Conservation (phyloP, 2,888 invertebrate species). For the Cryptus armator region DNA sequence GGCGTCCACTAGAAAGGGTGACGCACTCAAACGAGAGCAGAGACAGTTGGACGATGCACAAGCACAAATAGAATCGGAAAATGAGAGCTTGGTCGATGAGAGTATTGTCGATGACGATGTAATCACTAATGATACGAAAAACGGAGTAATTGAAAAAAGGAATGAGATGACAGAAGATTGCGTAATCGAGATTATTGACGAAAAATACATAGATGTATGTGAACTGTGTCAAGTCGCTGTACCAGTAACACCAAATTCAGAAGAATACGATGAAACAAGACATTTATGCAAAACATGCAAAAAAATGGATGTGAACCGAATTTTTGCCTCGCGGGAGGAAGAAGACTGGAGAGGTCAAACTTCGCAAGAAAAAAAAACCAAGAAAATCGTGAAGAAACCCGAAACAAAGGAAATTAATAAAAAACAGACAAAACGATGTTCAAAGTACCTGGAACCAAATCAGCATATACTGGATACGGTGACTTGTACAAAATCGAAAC, state of each 20-base stretch:
- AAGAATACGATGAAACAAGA: not conserved
- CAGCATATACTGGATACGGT: not conserved
- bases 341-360: slow-evolving; percentile 31
- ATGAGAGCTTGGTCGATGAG: not conserved
- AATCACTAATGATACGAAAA: not conserved
- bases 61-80: not conserved
- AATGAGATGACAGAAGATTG: not conserved
- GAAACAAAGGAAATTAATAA: not conserved
- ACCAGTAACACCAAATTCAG: not conserved
- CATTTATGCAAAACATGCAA: slow-evolving; percentile 3
- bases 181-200: not conserved
- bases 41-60: not conserved
- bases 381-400: not conserved
- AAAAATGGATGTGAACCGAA: slow-evolving; percentile 3
- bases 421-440: slow-evolving; percentile 6
- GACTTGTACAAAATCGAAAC: slow-evolving; percentile 2
- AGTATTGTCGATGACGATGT: not conserved
- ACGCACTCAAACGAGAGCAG: not conserved
- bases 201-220: not conserved
- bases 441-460: slow-evolving; percentile 9
- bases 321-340: slow-evolving; percentile 20
- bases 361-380: slow-evolving; percentile 9
- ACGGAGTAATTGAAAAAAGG: not conserved
- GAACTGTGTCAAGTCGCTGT: slow-evolving; percentile 2
- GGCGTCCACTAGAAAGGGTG: not conserved